Conservation (phyloP, 2,797 vertebrate genomes). For the Dermochelys coriacea region DNA sequence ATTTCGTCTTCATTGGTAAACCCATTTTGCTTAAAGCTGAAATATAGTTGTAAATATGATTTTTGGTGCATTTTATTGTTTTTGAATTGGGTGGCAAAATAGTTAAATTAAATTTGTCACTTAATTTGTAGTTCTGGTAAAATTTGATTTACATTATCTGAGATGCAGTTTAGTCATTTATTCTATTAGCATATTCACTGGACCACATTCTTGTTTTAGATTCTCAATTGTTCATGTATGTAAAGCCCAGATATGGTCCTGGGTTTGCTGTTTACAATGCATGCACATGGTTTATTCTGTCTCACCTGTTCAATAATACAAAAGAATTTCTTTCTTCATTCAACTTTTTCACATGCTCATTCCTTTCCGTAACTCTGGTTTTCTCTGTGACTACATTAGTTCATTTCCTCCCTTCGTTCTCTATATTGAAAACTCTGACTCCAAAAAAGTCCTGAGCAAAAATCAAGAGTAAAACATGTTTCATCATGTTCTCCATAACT, state of each 20-base stretch:
- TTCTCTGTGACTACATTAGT: not conserved
- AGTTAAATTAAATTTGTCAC: not conserved
- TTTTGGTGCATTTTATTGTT: not conserved
- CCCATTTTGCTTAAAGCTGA: not conserved
- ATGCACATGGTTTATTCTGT: not conserved
- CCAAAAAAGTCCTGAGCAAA: not conserved
- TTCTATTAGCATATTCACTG: not conserved
- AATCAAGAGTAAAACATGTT: not conserved
- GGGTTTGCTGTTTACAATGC: not conserved
- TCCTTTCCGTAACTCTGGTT: not conserved
- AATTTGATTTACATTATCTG: not conserved
- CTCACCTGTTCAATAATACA: not conserved
- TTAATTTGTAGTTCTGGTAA: not conserved
- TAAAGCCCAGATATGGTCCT: not conserved
- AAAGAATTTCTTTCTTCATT: not conserved
- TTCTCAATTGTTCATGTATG: not conserved
- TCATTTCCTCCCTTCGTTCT: not conserved
- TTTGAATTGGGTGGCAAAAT: not conserved
- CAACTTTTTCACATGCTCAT: not conserved
- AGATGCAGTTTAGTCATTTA: not conserved
- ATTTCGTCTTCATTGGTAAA: not conserved
- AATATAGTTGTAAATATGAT: not conserved
- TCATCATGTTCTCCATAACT: not conserved
- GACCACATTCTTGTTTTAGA: not conserved
- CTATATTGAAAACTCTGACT: not conserved